Evolutionary conservation across 2,888 invertebrate genomes (phyloP).

Genomic region (Sphaeridia pumilis): DNA sequence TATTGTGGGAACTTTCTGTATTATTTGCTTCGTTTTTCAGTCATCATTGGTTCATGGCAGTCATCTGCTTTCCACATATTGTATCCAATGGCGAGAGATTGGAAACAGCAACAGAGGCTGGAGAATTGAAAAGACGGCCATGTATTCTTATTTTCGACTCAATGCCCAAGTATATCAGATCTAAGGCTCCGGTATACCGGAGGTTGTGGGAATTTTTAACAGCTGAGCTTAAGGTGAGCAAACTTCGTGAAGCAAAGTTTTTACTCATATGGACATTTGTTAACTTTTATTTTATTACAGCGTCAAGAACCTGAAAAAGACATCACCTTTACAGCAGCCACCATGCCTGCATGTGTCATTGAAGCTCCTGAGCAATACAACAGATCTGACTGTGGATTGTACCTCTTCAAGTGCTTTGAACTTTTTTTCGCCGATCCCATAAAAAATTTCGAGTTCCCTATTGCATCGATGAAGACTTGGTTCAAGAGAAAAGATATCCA

Average conservation of each 20-base stretch:
- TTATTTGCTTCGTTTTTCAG: constrained; percentile 43
- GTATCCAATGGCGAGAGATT: constrained; percentile 7
- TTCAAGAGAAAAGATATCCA: not conserved
- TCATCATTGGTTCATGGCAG: constrained; percentile 92
- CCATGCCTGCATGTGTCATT: constrained; percentile 73
- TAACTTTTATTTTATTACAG: not conserved
- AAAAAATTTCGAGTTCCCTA: constrained; percentile 7
- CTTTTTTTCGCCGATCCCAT: constrained; percentile 60
- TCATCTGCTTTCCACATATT: constrained; percentile 87
- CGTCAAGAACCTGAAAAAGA: not conserved
- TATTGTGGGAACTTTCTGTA: not conserved
- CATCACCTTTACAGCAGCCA: constrained; percentile 60
- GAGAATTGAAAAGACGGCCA: constrained; percentile 43
- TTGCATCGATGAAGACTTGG: constrained; percentile 1
- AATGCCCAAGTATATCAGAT: constrained; percentile 53
- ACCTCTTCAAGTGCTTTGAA: constrained; percentile 89
- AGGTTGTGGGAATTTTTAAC: constrained; percentile 82
- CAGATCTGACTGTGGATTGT: constrained; percentile 92
- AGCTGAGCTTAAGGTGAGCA: constrained; percentile 60
- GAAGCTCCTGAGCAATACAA: constrained; percentile 97
- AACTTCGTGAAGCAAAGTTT: not conserved
- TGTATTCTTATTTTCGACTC: constrained; percentile 95
- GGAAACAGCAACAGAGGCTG: not conserved
- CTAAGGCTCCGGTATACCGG: constrained; percentile 70
- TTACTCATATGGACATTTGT: not conserved